Evolutionary conservation across 2,113 vertebrate genomes (phyloP).

Genomic region (Odocoileus virginianus): DNA sequence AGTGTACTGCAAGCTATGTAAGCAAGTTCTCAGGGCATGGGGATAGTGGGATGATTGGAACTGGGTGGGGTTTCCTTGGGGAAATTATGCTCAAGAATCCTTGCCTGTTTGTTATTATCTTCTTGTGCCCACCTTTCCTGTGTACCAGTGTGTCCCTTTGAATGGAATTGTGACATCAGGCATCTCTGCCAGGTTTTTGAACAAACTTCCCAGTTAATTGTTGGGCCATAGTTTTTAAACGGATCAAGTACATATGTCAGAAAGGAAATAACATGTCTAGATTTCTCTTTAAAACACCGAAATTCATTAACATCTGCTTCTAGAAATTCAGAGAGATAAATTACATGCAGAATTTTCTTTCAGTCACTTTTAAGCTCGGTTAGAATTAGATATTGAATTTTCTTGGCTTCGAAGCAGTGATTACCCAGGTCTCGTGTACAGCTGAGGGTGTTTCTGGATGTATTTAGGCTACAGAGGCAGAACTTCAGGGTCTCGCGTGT

Average conservation of each 20-base stretch:
- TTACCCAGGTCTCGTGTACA: not conserved
- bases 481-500: not conserved
- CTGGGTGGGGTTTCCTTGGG: slow-evolving; percentile 22
- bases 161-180: not conserved
- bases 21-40: not conserved
- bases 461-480: not conserved
- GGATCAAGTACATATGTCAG: not conserved
- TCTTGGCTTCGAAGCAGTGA: not conserved
- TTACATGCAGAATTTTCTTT: not conserved
- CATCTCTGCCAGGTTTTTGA: not conserved
- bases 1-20: not conserved
- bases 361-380: not conserved
- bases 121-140: slow-evolving; percentile 41
- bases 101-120: slow-evolving; percentile 35
- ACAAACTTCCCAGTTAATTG: not conserved
- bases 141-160: not conserved
- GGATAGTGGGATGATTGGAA: not conserved
- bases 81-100: not conserved
- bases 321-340: slow-evolving; percentile 20
- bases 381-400: not conserved
- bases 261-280: not conserved
- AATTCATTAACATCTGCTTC: slow-evolving; percentile 3
- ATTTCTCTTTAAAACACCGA: slow-evolving; percentile 1
- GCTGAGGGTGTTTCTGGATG: not conserved
- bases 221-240: not conserved